Base-by-base conservation (phyloP, 2,888 invertebrate species). In the Sinohyriopsis cumingii region DNA sequence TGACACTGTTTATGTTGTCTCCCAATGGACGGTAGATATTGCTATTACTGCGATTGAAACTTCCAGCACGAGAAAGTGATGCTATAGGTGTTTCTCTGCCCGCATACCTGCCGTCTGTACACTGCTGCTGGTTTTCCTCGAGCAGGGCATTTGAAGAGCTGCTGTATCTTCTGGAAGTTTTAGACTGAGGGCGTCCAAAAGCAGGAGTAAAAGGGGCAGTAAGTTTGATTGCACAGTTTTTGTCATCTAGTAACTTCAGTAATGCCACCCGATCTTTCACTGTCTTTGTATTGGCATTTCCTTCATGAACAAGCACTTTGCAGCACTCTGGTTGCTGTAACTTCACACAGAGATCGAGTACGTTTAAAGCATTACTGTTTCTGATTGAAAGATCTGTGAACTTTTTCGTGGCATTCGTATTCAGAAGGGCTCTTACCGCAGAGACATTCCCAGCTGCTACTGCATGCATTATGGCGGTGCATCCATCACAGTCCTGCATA, bases 381-480 rank as follows among this genome's bases (percentile, higher is more conserved):
- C 68, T 62, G 24, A 78, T 3, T 70, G 84, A 81, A 5, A 84
- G 68, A 63, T 82, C 72, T 1, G 83, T 63, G 3, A 71, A 55
- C 6, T 71, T 61, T 70, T 81, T 83, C 6, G 79, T 79, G 15
- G 77, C 67, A 19, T 82, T 68, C 3, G 78, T 72, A 33, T 77
- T 80, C 5, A 82, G 69, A 2, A 86, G 74, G n/a, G 83, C 74
- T 20, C 80, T 72, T 12, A 84, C 75, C 12, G 81, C 82, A 1
- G 78, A 61, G 5, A 73, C 68, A 65, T 84, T 84, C 5, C 81
- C 79, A 55, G 80, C 73, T 66, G 79, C 73, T 15, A 83, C 80
- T 19, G 84, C 83, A 61, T 82, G 82, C 77, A 82, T 82, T 12
- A 81, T 69, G 5, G 84, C 83, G 15, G 83, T 82, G 65, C 81